Conservation (phyloP, 1,140 invertebrate species). For the Drosophila repletoides region DNA sequence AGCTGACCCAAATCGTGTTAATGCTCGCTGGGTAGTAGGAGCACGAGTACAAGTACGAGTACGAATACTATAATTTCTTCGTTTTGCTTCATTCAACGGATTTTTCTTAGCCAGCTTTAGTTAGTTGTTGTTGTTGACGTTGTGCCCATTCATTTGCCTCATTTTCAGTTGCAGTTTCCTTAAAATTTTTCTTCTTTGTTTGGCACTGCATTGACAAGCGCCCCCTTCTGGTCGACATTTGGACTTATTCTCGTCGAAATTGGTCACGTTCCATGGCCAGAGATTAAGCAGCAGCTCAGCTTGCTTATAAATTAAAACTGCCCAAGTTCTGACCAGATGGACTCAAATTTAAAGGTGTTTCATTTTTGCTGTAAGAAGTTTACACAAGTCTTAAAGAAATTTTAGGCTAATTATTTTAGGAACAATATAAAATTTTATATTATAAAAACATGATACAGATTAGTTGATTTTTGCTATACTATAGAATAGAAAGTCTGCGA, state of each 20-base stretch:
- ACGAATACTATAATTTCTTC: slow-evolving; percentile 34
- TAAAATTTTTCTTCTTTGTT: slow-evolving; percentile 16
- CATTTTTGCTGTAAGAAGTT: neutral
- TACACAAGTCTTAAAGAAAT: too few relatives aligned
- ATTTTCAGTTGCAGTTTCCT: slow-evolving; percentile 69
- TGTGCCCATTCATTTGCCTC: slow-evolving; percentile 58
- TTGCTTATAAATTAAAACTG: neutral
- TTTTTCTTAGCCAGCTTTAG: slow-evolving; percentile 31
- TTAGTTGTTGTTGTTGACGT: neutral
- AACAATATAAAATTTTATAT: too few relatives aligned
- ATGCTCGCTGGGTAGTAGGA: too few relatives aligned
- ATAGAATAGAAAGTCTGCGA: too few relatives aligned
- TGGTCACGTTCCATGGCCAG: slow-evolving; percentile 40
- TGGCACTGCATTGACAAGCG: slow-evolving; percentile 47
- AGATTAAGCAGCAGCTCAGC: slow-evolving; percentile 32
- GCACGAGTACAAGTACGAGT: too few relatives aligned
- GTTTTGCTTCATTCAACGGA: slow-evolving; percentile 43
- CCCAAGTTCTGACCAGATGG: neutral
- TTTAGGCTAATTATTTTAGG: too few relatives aligned
- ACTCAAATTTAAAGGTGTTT: neutral
- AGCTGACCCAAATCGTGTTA: slow-evolving; percentile 65
- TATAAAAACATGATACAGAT: too few relatives aligned
- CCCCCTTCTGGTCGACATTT: slow-evolving; percentile 40
- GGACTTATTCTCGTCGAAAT: slow-evolving; percentile 3
- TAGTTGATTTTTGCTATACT: too few relatives aligned